phyloP scores from a whole-genome alignment of 2,113 vertebrate genomes.

The Zosterops japonicus region DNA sequence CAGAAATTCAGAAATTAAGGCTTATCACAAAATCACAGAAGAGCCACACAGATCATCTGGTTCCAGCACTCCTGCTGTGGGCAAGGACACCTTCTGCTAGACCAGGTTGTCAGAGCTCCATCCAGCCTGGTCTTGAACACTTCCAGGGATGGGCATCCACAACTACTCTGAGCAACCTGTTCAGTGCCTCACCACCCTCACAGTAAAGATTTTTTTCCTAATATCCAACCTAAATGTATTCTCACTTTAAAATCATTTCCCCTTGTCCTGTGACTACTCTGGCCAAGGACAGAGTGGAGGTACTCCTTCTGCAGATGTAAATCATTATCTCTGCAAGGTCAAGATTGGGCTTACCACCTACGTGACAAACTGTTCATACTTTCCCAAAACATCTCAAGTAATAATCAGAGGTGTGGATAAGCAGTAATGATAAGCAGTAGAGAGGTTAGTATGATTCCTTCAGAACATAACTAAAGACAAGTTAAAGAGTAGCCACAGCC shows the following conservation, averaged over 20 bases:
- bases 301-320: not conserved
- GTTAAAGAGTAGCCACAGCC: conserved; percentile 31
- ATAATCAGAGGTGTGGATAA: not conserved
- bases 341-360: not conserved
- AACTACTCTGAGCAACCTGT: not conserved
- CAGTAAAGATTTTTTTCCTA: not conserved
- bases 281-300: not conserved
- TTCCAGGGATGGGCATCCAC: not conserved
- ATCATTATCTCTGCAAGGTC: not conserved
- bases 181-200: not conserved
- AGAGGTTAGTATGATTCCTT: not conserved
- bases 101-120: not conserved
- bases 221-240: not conserved
- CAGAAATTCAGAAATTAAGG: not conserved
- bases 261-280: not conserved
- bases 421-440: not conserved
- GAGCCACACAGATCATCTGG: not conserved
- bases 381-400: not conserved
- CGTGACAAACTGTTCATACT: not conserved
- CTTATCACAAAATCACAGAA: not conserved
- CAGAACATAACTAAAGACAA: not conserved
- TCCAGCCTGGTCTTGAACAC: not conserved
- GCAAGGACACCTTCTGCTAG: not conserved
- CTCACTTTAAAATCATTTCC: not conserved
- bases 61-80: not conserved